These are phyloP conservation scores for Meda fulgida DNA, from an alignment of 2,797 vertebrate genomes.

Conservation along the genomic window DNA sequence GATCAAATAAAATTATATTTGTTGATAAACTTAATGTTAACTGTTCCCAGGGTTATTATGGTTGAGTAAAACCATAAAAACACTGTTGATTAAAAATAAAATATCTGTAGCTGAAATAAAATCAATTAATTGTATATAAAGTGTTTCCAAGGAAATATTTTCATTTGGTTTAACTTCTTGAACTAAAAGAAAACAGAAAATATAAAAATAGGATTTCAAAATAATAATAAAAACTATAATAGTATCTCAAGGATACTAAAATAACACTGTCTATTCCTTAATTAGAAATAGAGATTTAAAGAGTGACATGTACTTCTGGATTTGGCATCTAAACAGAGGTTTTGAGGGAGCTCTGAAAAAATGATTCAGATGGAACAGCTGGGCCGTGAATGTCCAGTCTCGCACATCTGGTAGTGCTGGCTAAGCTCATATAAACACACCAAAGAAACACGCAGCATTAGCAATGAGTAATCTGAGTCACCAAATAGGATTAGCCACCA, in stretches of 20 bases:
- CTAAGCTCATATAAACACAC: conserved; percentile 55
- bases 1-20: not conserved
- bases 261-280: not conserved
- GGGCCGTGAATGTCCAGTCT: conserved; percentile 31
- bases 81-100: too few relatives aligned
- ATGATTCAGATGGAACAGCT: conserved; percentile 41
- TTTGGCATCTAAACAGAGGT: not conserved
- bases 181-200: too few relatives aligned
- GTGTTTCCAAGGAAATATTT: too few relatives aligned
- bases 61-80: not conserved
- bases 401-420: conserved; percentile 44
- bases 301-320: not conserved
- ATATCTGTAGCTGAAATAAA: too few relatives aligned
- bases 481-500: conserved; percentile 70
- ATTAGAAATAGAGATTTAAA: not conserved
- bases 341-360: not conserved
- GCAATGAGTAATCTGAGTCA: conserved; percentile 61
- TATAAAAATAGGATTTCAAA: too few relatives aligned
- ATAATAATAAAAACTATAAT: not conserved
- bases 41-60: too few relatives aligned
- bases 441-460: conserved; percentile 51
- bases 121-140: too few relatives aligned
- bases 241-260: not conserved
- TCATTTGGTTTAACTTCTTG: too few relatives aligned
- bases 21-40: not conserved